phyloP scores from a whole-genome alignment of 2,113 vertebrate genomes.

The Stomatorhinus ivindoensis region DNA sequence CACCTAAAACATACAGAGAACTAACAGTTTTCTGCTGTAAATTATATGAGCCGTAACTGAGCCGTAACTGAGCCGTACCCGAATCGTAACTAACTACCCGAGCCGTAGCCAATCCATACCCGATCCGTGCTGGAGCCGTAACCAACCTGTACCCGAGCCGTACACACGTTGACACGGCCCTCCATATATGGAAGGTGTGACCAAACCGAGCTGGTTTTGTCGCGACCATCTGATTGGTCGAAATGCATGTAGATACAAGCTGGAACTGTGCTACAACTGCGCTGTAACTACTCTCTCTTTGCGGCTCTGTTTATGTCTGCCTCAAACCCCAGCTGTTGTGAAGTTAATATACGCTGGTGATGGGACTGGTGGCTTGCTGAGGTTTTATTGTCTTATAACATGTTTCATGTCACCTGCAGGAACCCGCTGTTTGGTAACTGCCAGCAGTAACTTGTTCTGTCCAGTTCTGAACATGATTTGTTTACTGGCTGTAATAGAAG shows the following conservation, averaged over 20 bases:
- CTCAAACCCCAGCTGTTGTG: neutral
- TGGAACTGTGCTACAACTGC: neutral
- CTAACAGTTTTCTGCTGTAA: neutral
- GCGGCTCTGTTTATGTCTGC: neutral
- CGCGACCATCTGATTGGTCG: neutral
- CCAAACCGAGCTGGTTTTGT: neutral
- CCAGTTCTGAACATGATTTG: neutral
- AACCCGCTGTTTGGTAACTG: neutral
- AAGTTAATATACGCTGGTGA: neutral
- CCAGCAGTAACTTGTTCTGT: neutral
- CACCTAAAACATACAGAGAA: neutral
- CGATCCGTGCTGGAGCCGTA: fast-evolving
- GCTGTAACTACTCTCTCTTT: neutral
- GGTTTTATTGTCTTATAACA: neutral
- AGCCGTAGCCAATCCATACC: no score
- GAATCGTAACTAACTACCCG: fast-evolving
- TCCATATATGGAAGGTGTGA: neutral
- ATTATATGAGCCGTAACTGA: neutral
- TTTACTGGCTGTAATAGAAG: neutral
- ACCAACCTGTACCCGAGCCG: no score
- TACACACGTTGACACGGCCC: no score
- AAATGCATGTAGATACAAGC: neutral
- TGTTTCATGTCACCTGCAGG: neutral
- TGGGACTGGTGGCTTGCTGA: neutral
- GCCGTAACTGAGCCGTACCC: fast-evolving